Evolutionary conservation across 2,888 invertebrate species (phyloP).

Genomic region (Lycophotia porphyrea): DNA sequence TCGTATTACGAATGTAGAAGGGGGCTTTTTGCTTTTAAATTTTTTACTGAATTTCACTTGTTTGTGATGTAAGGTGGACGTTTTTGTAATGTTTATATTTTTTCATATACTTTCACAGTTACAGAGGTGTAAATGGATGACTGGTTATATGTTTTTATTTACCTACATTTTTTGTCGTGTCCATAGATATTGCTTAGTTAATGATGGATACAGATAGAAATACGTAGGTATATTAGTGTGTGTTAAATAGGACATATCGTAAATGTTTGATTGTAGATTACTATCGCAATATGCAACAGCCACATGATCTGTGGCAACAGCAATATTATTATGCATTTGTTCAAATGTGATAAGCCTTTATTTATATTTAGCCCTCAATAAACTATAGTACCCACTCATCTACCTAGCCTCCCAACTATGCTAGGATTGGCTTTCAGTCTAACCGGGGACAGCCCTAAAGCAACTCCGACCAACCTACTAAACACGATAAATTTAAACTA

Average conservation of each 20-base stretch:
- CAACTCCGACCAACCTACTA: background rate
- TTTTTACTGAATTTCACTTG: constrained; percentile 88
- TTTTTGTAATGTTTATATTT: constrained; percentile 83
- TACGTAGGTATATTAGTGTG: no score
- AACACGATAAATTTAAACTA: background rate
- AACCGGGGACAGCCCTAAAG: no score
- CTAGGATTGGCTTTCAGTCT: no score
- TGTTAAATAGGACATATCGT: background rate
- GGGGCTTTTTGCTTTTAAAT: constrained; percentile 83
- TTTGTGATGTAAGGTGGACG: constrained; percentile 73
- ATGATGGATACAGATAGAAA: constrained; percentile 1
- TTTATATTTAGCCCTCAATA: background rate
- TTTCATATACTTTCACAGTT: constrained; percentile 63
- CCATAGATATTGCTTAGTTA: background rate
- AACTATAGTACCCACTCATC: no score
- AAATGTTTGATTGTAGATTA: background rate
- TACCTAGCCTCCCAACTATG: no score
- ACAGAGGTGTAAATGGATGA: constrained; percentile 61
- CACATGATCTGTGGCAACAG: no score
- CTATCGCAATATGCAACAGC: background rate
- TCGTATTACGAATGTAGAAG: constrained; percentile 72
- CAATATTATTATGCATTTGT: background rate
- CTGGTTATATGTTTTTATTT: constrained; percentile 60
- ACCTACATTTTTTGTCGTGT: constrained; percentile 32
- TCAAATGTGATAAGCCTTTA: no score